Evolutionary conservation across 1,140 invertebrate species (phyloP), one percentile per base, ranked within the genome.

Genomic region (Drosophila lini): DNA sequence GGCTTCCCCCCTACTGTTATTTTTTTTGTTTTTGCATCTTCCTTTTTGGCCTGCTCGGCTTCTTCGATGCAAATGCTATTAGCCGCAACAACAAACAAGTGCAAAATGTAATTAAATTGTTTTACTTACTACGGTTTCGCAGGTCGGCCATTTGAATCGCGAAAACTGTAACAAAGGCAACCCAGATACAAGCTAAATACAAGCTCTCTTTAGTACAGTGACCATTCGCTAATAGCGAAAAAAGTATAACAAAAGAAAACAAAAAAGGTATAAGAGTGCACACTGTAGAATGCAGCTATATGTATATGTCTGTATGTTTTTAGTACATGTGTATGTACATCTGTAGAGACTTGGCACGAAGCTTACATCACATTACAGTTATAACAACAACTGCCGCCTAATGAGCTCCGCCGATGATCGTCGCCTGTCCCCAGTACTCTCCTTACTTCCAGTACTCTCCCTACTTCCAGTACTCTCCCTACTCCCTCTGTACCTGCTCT

Each of bases 81-180:
- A 82, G 80, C 80, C 45, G 41, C 41, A 59, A 44, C 69, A 81
- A 74, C 68, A 78, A 76, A 77, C 73, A 78, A 85, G 58, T 53
- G 76, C 64, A 71, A 88, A 83, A 65, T 80, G 84, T 86, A 89
- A 86, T 89, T 86, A 89, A 86, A 86, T 89, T 83, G 80, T 83
- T 88, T 73, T 71, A 85, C 83, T 83, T 86, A 89, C 84, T 89
- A 86, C 84, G 83, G 83, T 83, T 86, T 86, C 83, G 67, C 83
- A 69, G 62, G 58, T 69, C 61, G 61, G 55, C 15, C 70, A 63
- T 47, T 69, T 59, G 74, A 78, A 73, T 67, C 31, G 68, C 57
- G 41, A 63, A 55, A 69, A 77, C 58, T 84, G 67, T 74, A 80
- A 76, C 81, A 60, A 59, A 84, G 62, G 71, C 44, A 64, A 45